Conservation (phyloP, 2,113 vertebrate genomes). For the Antigone vipio region DNA sequence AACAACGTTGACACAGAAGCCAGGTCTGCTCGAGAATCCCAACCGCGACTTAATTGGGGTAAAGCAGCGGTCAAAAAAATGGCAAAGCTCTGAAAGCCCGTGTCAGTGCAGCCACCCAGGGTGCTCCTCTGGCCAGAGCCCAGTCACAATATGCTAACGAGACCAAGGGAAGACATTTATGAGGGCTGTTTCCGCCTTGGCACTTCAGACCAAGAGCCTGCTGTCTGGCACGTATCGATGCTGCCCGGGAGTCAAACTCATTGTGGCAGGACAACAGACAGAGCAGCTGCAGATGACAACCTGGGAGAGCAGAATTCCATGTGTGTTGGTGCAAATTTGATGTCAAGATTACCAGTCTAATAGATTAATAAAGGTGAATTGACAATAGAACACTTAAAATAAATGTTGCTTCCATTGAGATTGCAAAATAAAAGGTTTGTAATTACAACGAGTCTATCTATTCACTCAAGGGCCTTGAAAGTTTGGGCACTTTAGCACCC, state of each 20-base stretch:
- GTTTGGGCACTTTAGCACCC: neutral
- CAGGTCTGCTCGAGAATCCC: neutral
- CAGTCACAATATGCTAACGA: conserved; percentile 22
- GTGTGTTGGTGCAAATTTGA: rapidly evolving
- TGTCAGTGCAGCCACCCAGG: conserved; percentile 33
- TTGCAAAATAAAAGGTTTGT: neutral
- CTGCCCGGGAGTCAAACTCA: neutral
- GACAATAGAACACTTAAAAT: neutral
- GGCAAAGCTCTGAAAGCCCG: neutral
- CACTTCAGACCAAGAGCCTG: neutral
- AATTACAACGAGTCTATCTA: neutral
- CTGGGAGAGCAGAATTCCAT: rapidly evolving
- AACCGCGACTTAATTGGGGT: conserved; percentile 56
- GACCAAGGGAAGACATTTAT: neutral
- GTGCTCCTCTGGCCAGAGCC: neutral
- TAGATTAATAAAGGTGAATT: neutral
- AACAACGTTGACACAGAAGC: neutral
- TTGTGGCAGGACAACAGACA: neutral
- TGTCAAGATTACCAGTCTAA: neutral
- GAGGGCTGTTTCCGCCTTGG: neutral
- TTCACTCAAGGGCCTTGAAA: neutral
- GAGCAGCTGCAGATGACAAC: neutral
- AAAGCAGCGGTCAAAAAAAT: conserved; percentile 6
- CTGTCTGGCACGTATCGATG: conserved; percentile 31
- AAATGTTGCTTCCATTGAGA: neutral